Conservation (phyloP, 1,140 invertebrate species). For the Dendroctonus valens region DNA sequence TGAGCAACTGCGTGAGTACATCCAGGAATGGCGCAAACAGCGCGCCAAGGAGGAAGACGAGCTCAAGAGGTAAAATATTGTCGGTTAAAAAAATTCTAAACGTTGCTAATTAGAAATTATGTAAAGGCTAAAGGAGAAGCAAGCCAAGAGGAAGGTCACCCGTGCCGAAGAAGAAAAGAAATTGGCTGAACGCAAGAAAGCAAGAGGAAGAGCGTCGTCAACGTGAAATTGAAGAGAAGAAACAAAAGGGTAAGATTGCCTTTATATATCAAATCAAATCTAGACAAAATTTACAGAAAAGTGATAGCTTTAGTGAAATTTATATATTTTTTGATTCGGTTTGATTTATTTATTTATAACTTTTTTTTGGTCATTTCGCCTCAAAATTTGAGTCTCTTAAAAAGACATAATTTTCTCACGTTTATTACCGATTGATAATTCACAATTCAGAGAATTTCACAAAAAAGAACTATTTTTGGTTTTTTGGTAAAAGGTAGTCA, state of each 20-base stretch:
- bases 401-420: too few relatives aligned
- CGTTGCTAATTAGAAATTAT: slow-evolving; percentile 38
- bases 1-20: slow-evolving; percentile 94
- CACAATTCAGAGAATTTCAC: too few relatives aligned
- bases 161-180: slow-evolving; percentile 92
- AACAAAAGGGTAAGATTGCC: slow-evolving; percentile 63
- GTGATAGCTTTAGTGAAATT: too few relatives aligned
- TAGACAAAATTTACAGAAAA: too few relatives aligned
- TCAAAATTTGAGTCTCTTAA: too few relatives aligned
- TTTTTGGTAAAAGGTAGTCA: too few relatives aligned
- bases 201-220: slow-evolving; percentile 88
- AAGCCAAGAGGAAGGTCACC: slow-evolving; percentile 88
- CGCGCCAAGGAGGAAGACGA: slow-evolving; percentile 93
- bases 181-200: slow-evolving; percentile 90
- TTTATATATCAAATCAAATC: neutral
- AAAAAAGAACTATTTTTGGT: too few relatives aligned
- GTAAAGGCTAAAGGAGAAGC: slow-evolving; percentile 83
- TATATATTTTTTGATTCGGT: too few relatives aligned
- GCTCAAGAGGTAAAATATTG: slow-evolving; percentile 59
- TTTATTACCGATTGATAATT: too few relatives aligned
- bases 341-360: too few relatives aligned
- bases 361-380: too few relatives aligned
- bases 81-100: neutral
- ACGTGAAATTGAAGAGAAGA: slow-evolving; percentile 90
- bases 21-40: slow-evolving; percentile 94